Evolutionary conservation across 2,888 invertebrate species (phyloP).

Genomic region (Xylophagus ater): DNA sequence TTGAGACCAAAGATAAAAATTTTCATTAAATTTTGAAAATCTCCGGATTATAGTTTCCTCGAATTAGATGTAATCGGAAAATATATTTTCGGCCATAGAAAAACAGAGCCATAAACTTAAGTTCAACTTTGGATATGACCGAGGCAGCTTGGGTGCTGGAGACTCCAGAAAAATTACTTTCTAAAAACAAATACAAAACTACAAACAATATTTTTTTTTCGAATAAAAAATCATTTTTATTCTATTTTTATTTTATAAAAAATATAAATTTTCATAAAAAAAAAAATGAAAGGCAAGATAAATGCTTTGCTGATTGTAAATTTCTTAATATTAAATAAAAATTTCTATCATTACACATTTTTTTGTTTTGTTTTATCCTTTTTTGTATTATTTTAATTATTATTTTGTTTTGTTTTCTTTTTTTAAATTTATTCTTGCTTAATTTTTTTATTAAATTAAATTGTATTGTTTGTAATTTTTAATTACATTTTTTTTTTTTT

Average conservation of each 20-base stretch:
- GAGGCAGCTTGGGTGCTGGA: too few species aligned
- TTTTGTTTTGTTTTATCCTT: conserved; percentile 4
- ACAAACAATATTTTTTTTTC: conserved; percentile 1
- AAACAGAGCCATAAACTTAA: too few species aligned
- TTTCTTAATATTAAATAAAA: conserved; percentile 6
- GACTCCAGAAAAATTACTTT: too few species aligned
- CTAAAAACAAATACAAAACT: neutral
- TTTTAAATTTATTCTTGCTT: neutral
- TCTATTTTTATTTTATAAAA: conserved; percentile 13
- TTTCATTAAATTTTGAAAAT: too few species aligned
- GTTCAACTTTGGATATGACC: too few species aligned
- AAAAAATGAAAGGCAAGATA: conserved; percentile 17
- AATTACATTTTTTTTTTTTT: neutral
- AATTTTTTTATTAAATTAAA: neutral
- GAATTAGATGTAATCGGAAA: too few species aligned
- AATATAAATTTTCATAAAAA: conserved; percentile 11
- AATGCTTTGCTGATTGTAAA: conserved; percentile 17
- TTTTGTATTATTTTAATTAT: too few species aligned
- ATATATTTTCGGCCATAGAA: too few species aligned
- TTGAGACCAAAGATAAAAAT: too few species aligned
- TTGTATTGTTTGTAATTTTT: neutral
- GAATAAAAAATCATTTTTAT: conserved; percentile 4
- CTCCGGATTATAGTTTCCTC: too few species aligned
- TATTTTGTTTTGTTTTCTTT: neutral
- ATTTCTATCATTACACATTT: conserved; percentile 1